Conservation (phyloP, 2,888 invertebrate species). For the Sepiola atlantica region DNA sequence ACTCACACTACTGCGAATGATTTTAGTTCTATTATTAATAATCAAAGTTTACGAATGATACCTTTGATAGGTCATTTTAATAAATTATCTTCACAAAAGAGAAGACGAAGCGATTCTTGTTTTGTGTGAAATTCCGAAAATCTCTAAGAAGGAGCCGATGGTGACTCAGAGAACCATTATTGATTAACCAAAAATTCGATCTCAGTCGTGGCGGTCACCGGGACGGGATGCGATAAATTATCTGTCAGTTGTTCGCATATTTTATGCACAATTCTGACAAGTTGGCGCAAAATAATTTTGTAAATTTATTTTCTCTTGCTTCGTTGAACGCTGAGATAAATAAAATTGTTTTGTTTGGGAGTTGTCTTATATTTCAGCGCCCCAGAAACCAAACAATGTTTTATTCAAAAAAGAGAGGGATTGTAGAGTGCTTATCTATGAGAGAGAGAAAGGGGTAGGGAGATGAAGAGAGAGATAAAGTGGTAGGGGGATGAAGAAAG, state of each 20-base stretch:
- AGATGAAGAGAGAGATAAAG: too few relatives aligned
- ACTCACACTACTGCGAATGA: too few relatives aligned
- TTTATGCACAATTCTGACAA: neutral
- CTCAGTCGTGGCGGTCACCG: too few relatives aligned
- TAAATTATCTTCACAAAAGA: neutral
- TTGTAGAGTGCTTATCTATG: too few relatives aligned
- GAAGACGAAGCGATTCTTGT: neutral
- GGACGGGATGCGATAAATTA: neutral
- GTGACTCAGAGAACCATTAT: neutral
- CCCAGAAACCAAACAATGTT: too few relatives aligned
- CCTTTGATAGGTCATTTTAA: neutral
- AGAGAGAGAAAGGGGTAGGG: too few relatives aligned
- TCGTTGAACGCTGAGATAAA: neutral
- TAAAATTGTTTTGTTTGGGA: too few relatives aligned
- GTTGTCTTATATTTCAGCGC: too few relatives aligned
- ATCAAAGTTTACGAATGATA: too few relatives aligned
- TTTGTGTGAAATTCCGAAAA: neutral
- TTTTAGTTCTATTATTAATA: too few relatives aligned
- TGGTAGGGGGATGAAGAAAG: too few relatives aligned
- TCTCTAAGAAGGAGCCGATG: neutral
- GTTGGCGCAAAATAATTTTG: neutral
- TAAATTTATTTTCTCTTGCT: neutral
- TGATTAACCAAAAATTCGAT: neutral
- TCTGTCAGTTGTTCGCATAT: neutral
- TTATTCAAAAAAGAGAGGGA: too few relatives aligned